Evolutionary conservation across 2,113 vertebrate species (phyloP).

Genomic region (Phaethon lepturus): DNA sequence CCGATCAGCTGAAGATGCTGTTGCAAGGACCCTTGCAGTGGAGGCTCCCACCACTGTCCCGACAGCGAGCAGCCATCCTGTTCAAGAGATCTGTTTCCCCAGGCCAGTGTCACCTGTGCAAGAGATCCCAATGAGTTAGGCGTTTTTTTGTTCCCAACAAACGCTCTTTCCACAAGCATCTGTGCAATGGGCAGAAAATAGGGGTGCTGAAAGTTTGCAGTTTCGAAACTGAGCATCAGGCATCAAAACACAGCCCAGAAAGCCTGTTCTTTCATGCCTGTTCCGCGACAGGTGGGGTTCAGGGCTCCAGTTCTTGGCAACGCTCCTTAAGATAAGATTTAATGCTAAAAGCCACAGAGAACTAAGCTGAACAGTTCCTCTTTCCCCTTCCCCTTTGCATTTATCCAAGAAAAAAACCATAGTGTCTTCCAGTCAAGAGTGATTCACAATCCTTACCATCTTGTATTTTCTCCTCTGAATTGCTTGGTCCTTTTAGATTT

Average conservation of each 20-base stretch:
- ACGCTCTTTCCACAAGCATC: not conserved
- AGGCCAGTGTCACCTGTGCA: not conserved
- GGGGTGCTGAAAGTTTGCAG: not conserved
- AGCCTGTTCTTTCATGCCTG: not conserved
- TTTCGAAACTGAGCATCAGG: not conserved
- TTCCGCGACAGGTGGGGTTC: not conserved
- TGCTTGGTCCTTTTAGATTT: not conserved
- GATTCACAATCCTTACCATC: not conserved
- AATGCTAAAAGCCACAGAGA: not conserved
- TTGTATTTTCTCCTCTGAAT: conserved; percentile 24
- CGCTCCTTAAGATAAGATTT: not conserved
- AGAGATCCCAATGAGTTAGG: not conserved
- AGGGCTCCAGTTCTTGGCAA: not conserved
- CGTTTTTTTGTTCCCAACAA: not conserved
- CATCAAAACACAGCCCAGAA: not conserved
- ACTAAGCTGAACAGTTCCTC: not conserved
- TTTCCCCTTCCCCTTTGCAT: not conserved
- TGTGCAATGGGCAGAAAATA: not conserved
- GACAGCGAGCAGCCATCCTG: accelerated
- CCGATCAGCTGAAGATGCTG: not conserved
- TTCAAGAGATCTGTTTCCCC: not conserved
- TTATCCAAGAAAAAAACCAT: not conserved
- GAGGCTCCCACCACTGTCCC: not conserved
- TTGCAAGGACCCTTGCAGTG: not conserved
- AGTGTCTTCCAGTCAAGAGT: not conserved